Evolutionary conservation across 2,113 vertebrate genomes (phyloP), one percentile per base, ranked within the genome.

Genomic region (Xiphias gladius): DNA sequence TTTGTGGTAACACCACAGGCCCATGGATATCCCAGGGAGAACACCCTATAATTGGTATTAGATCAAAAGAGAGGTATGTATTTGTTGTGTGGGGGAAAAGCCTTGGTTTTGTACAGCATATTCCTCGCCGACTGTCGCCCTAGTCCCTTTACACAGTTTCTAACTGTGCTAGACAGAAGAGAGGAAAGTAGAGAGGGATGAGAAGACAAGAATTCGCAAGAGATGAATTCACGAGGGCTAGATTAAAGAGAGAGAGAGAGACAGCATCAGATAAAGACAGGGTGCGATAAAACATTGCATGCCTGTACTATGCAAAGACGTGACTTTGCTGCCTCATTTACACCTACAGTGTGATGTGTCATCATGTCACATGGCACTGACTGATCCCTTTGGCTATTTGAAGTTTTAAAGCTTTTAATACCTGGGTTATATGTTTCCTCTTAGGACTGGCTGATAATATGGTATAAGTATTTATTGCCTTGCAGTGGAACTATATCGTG

Each of bases 241-340:
- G 24, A 24, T 72, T 14, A n/a, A n/a, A n/a, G n/a, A n/a, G n/a
- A n/a, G 14, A 54, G 55, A 30, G 46, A 58, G 76, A 74, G 63
- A 19, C 46, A 4, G 26, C 14, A 32, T 72, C 52, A 68, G 80
- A 86, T 88, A 71, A 26, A 82, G 76, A 73, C 35, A 19, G 35
- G 9, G 39, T 7, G 28, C 24, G 17, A 7, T 37, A 22, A 13
- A 59, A 11, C 19, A 2, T 0, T 37, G 39, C 37, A 48, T 80
- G 69, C 28, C 26, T 37, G 77, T 46, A 5, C 64, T 48, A 68
- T 55, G 79, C 64, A 37, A 2, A 43, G 26, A 82, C 1, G 58
- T 52, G 61, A 41, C 62, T 30, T 50, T 16, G 35, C 22, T 28
- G 19, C 46, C 28, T 0, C 26, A 24, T 61, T 46, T 46, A 55